A percentile compares a stretch with the other conserved stretches of the same genome.
Conservation (phyloP, 2,797 vertebrate genomes). For the Octomys mimax region DNA sequence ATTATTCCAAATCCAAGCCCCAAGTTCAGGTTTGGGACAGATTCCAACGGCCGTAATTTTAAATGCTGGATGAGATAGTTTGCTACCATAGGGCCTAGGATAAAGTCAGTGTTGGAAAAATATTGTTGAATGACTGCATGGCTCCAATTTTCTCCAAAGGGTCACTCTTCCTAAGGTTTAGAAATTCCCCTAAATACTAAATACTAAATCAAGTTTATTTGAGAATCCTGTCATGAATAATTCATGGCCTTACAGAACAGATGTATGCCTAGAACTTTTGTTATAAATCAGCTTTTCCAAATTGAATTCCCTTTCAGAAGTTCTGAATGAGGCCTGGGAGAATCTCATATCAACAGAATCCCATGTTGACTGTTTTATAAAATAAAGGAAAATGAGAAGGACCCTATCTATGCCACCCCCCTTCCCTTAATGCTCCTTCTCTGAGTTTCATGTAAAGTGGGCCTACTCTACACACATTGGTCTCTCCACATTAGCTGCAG, state of each 20-base stretch:
- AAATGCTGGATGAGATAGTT: neutral
- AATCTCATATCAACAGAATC: neutral
- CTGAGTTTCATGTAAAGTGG: neutral
- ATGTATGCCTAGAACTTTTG: neutral
- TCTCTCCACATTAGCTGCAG: slow-evolving; percentile 11
- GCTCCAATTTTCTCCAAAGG: neutral
- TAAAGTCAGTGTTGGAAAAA: neutral
- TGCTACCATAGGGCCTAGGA: neutral
- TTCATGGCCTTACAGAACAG: neutral
- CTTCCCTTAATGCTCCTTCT: neutral
- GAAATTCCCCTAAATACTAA: slow-evolving; percentile 19
- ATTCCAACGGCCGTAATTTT: neutral
- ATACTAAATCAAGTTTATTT: neutral
- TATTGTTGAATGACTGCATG: slow-evolving; percentile 37
- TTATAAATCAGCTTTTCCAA: slow-evolving; percentile 57
- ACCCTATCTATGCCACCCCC: fast-evolving
- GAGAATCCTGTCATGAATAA: neutral
- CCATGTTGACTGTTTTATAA: neutral
- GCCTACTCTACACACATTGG: neutral
- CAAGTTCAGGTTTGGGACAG: neutral
- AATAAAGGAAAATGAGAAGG: neutral
- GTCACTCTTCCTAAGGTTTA: neutral
- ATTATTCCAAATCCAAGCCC: neutral
- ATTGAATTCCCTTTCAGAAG: slow-evolving; percentile 49
- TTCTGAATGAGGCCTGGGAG: neutral